These are phyloP conservation scores for Ondatra zibethicus DNA, from an alignment of 2,113 vertebrate species.

Conservation along the genomic window DNA sequence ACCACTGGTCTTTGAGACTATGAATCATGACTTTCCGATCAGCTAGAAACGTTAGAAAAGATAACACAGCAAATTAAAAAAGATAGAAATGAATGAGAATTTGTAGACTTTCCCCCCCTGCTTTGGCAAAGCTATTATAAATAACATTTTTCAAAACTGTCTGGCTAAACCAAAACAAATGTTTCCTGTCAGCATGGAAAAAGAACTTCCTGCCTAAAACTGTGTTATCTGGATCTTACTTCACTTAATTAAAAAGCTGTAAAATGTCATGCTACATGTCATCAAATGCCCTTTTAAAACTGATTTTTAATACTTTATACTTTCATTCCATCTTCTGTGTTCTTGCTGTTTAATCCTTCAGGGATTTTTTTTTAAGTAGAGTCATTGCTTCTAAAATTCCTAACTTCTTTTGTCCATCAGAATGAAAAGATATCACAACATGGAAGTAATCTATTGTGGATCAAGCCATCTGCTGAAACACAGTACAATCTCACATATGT, in stretches of 20 bases:
- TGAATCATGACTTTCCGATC: constrained; percentile 59
- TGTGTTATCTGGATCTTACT: constrained; percentile 77
- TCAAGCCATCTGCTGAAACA: constrained; percentile 39
- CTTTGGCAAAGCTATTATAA: constrained; percentile 75
- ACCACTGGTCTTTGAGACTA: neutral
- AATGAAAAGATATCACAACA: constrained; percentile 49
- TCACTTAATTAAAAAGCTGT: constrained; percentile 80
- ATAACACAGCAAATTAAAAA: constrained; percentile 46
- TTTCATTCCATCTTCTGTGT: constrained; percentile 59
- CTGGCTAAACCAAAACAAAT: constrained; percentile 82
- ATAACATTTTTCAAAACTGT: constrained; percentile 65
- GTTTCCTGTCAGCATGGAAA: constrained; percentile 81
- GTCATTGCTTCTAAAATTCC: constrained; percentile 62
- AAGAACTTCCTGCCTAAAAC: constrained; percentile 75
- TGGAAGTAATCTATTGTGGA: neutral
- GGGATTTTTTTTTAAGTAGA: constrained; percentile 41
- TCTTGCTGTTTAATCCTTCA: constrained; percentile 35
- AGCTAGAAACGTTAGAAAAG: constrained; percentile 61
- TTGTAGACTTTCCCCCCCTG: constrained; percentile 52
- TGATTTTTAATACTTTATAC: constrained; percentile 63
- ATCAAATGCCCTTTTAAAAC: constrained; percentile 70
- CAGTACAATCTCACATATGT: neutral
- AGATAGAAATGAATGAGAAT: constrained; percentile 76
- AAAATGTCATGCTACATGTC: constrained; percentile 78
- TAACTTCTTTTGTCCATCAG: constrained; percentile 4